These are phyloP conservation scores for Temnothorax unifasciatus DNA, from an alignment of 2,888 invertebrate species.

Conservation along the genomic window DNA sequence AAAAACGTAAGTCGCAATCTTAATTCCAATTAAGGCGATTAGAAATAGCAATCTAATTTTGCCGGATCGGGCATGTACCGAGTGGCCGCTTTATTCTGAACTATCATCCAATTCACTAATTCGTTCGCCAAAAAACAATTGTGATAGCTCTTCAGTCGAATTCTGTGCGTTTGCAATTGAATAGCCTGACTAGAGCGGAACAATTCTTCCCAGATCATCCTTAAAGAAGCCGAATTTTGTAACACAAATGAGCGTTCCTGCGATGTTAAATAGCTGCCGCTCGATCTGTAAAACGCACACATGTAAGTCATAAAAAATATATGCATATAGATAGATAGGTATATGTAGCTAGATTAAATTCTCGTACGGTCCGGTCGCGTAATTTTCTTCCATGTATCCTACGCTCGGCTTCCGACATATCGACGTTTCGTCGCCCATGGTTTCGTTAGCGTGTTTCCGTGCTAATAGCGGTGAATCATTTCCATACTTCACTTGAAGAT, in stretches of 20 bases:
- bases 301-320: neutral
- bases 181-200: slow-evolving; percentile 88
- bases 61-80: slow-evolving; percentile 87
- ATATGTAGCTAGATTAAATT: neutral
- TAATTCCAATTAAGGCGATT: neutral
- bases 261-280: slow-evolving; percentile 86
- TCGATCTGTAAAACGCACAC: slow-evolving; percentile 79
- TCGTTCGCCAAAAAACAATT: slow-evolving; percentile 93
- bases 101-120: slow-evolving; percentile 94
- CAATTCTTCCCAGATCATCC: slow-evolving; percentile 89
- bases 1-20: neutral
- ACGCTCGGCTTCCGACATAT: slow-evolving; percentile 89
- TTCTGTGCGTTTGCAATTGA: slow-evolving; percentile 89
- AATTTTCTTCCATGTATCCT: slow-evolving; percentile 92
- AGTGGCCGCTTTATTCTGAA: slow-evolving; percentile 91
- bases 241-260: slow-evolving; percentile 88
- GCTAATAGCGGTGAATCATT: slow-evolving; percentile 78
- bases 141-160: slow-evolving; percentile 91
- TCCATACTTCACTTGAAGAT: slow-evolving; percentile 88
- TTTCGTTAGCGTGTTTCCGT: slow-evolving; percentile 78
- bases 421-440: slow-evolving; percentile 79
- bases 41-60: neutral
- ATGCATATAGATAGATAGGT: neutral
- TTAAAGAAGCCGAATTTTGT: slow-evolving; percentile 88
- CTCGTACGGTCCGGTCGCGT: slow-evolving; percentile 87